Percentiles rank a stretch among this genome's conserved stretches.
Conservation (phyloP, 2,797 vertebrate species). For the Peromyscus eremicus region DNA sequence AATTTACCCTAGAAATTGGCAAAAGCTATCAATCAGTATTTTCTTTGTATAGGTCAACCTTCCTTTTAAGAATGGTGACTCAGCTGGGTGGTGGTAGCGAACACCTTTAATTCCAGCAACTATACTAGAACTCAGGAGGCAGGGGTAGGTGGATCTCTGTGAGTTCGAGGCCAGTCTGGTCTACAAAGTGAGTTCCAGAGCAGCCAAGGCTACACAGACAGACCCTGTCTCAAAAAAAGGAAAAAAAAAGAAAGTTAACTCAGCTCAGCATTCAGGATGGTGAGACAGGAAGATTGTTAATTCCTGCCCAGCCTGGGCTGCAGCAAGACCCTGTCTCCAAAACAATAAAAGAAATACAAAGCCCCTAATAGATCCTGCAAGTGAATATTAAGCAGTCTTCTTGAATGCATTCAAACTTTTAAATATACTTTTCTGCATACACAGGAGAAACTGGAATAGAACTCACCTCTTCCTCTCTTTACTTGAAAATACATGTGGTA, state of each 20-base stretch:
- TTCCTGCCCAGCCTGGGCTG: neutral
- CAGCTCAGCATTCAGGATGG: neutral
- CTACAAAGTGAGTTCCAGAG: neutral
- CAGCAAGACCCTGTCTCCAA: neutral
- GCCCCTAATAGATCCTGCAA: neutral
- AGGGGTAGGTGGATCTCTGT: neutral
- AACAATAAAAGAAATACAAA: neutral
- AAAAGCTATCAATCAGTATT: constrained; percentile 2
- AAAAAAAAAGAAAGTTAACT: neutral
- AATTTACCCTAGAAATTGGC: constrained; percentile 31
- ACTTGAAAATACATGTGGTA: constrained; percentile 16
- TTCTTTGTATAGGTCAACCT: constrained; percentile 22
- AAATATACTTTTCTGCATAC: constrained; percentile 16
- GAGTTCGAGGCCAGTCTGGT: neutral
- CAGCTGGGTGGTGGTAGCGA: neutral
- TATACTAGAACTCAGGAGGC: neutral
- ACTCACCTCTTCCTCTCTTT: neutral
- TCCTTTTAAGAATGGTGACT: constrained; percentile 52
- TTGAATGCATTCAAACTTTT: constrained; percentile 43
- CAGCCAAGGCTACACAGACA: neutral
- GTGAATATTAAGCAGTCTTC: constrained; percentile 30
- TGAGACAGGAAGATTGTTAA: constrained; percentile 5
- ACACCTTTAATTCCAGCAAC: neutral
- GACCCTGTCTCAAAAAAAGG: neutral
- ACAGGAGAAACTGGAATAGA: neutral